Evolutionary conservation across 2,113 vertebrate genomes (phyloP).

Genomic region (Ptyas mucosa): DNA sequence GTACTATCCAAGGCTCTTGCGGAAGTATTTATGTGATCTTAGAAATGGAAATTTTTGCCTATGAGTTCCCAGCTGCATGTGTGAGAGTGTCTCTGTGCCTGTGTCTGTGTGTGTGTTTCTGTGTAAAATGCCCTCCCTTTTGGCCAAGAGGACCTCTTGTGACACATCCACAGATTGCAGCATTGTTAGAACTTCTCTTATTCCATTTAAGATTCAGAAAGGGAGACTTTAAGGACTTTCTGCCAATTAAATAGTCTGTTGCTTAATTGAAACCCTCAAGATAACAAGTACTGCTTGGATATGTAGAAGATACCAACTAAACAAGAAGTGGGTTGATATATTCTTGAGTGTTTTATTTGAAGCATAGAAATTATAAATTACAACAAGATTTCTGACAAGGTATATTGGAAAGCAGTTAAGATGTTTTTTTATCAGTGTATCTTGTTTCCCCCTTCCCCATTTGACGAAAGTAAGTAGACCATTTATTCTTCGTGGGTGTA

Average conservation of each 20-base stretch:
- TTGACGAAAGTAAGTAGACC: background rate
- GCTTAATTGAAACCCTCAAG: constrained; percentile 10
- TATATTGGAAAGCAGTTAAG: background rate
- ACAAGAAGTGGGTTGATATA: background rate
- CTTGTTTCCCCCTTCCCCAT: background rate
- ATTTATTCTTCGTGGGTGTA: background rate
- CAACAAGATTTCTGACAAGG: background rate
- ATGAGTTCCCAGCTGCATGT: background rate
- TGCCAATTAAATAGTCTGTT: constrained; percentile 20
- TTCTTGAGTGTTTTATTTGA: constrained; percentile 18
- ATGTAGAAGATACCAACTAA: background rate
- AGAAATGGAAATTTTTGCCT: background rate
- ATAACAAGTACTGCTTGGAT: background rate
- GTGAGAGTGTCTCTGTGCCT: too few species aligned
- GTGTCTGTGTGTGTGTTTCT: background rate
- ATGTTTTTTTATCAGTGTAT: background rate
- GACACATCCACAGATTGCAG: background rate
- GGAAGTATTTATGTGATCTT: background rate
- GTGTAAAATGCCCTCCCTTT: background rate
- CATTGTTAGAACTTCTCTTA: background rate
- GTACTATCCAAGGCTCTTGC: too few species aligned
- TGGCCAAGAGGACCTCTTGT: background rate
- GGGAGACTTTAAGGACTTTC: background rate
- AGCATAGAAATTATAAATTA: constrained; percentile 26
- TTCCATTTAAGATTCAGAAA: background rate